These are phyloP conservation scores for Carcinoscorpius rotundicauda DNA, from an alignment of 1,140 invertebrate genomes.

Conservation along the genomic window DNA sequence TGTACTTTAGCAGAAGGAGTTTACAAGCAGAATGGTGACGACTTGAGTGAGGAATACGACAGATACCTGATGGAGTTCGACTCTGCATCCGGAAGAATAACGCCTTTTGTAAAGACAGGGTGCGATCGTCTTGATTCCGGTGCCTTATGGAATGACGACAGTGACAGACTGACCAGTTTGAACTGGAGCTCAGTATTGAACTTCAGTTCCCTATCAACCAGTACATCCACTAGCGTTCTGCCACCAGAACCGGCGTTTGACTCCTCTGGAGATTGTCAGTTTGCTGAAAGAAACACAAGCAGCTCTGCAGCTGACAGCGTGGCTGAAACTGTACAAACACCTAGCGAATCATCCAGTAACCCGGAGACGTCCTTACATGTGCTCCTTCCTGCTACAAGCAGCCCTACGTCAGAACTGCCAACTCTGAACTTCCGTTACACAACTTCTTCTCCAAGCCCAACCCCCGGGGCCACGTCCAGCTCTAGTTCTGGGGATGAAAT, in stretches of 20 bases:
- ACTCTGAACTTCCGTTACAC: constrained; percentile 7
- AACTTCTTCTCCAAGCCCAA: constrained; percentile 12
- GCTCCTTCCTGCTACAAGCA: constrained; percentile 15
- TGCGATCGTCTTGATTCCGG: constrained; percentile 13
- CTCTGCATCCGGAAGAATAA: constrained; percentile 21
- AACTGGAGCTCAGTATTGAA: constrained; percentile 84
- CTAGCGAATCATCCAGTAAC: no score
- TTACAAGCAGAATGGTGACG: constrained; percentile 18
- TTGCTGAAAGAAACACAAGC: constrained; percentile 7
- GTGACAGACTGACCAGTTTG: constrained; percentile 49
- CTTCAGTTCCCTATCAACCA: constrained; percentile 47
- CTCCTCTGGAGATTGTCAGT: neutral
- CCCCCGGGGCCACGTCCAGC: constrained; percentile 12
- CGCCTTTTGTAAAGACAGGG: constrained; percentile 24
- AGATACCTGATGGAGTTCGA: constrained; percentile 22
- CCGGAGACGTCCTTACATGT: constrained; percentile 10
- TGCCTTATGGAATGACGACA: constrained; percentile 44
- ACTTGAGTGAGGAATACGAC: constrained; percentile 17
- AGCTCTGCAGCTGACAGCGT: no score
- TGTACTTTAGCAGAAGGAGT: neutral
- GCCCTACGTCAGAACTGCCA: neutral
- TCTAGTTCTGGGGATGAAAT: constrained; percentile 28
- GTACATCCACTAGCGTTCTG: neutral
- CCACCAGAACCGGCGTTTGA: neutral
- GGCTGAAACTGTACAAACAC: no score